Evolutionary conservation across 2,113 vertebrate genomes (phyloP), one percentile per base, ranked within the genome.

Genomic region (Scomber colias): DNA sequence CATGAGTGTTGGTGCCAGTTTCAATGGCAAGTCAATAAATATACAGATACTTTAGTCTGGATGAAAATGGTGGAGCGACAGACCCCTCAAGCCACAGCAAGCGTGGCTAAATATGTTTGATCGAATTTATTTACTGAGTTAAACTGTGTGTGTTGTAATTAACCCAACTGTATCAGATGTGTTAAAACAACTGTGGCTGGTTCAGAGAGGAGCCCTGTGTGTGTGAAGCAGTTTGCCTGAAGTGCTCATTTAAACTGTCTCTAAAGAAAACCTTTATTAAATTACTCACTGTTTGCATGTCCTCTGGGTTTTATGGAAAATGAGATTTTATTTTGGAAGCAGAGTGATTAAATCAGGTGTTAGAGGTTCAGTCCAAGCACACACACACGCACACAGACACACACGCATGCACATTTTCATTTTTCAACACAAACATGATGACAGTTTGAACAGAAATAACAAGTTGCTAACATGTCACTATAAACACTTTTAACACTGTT

Each of bases 271-370:
- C 21, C 2, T 40, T 40, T 40, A 27, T 50, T 14, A 0, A 48
- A 31, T 70, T 17, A 69, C 53, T 73, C 19, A 62, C 16, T 19
- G 17, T 69, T 54, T 71, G 24, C 19, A 44, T 53, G 44, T 55
- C 30, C 16, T 61, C 24, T 46, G 3, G 10, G 11, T 40, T 66
- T 71, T 10, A 53, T 55, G 51, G 31, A 48, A 71, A 67, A 72
- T 45, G 0, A 54, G 21, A 56, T 75, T 83, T 79, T 82, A 77
- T 65, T 88, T 75, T 64, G 59, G 44, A 81, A 71, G 35, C 14
- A 55, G 35, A n/a, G 46, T n/a, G 24, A 75, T 51, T n/a, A 14
- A 27, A 45, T 64, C 62, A 50, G 24, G 69, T 45, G n/a, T 7
- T 51, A 40, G 16, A 53, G 14, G 40, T 67, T 55, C 40, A 65